Conservation (phyloP, 2,797 vertebrate species). For the Mycteria americana region DNA sequence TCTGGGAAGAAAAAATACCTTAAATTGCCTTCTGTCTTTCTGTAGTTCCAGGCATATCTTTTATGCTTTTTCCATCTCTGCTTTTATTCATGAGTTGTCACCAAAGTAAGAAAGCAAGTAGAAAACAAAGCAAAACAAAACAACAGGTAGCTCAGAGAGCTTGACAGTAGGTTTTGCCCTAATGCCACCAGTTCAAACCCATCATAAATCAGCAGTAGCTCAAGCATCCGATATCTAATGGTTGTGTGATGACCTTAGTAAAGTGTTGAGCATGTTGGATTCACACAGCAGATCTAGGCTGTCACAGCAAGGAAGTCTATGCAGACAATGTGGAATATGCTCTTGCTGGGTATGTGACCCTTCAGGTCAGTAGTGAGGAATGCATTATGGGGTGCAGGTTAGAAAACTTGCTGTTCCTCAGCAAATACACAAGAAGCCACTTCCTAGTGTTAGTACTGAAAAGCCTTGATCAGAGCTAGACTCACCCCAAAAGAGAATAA, state of each 20-base stretch:
- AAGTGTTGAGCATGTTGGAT: not conserved
- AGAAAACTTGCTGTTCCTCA: not conserved
- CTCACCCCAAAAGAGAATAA: not conserved
- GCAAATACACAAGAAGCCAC: not conserved
- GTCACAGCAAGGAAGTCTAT: not conserved
- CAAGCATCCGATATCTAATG: slow-evolving; percentile 6
- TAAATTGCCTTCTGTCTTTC: slow-evolving; percentile 1
- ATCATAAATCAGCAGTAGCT: slow-evolving; percentile 5
- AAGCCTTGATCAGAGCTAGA: not conserved
- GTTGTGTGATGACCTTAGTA: not conserved
- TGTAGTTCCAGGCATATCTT: not conserved
- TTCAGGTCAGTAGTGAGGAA: not conserved
- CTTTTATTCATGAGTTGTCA: slow-evolving; percentile 53
- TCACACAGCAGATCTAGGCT: not conserved
- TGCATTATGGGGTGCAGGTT: not conserved
- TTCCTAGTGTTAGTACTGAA: not conserved
- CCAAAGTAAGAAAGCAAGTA: slow-evolving; percentile 2
- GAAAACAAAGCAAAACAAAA: slow-evolving; percentile 9
- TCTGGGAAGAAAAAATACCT: not conserved
- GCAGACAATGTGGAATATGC: not conserved
- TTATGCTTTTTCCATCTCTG: not conserved
- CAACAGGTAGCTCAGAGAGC: not conserved
- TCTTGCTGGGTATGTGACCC: not conserved
- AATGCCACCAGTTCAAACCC: slow-evolving; percentile 31
- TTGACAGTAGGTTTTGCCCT: slow-evolving; percentile 18